Evolutionary conservation across 2,888 invertebrate species (phyloP).

Genomic region (Phengaris alcon): DNA sequence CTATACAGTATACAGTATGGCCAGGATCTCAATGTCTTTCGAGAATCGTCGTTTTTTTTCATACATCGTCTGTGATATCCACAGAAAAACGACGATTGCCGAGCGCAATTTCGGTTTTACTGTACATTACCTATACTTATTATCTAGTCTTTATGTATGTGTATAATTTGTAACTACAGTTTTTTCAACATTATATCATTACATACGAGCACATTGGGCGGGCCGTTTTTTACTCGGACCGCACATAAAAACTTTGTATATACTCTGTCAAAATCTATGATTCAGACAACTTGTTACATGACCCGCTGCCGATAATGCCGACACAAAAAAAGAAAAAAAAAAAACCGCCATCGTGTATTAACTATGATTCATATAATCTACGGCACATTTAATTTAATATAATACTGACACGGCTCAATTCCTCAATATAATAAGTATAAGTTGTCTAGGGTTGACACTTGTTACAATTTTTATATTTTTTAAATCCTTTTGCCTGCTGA

Average conservation of each 20-base stretch:
- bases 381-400: conserved; percentile 36
- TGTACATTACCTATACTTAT: too few species aligned
- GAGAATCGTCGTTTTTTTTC: too few species aligned
- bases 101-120: too few species aligned
- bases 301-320: conserved; percentile 24
- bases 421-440: conserved; percentile 36
- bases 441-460: conserved; percentile 25
- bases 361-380: conserved; percentile 31
- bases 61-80: too few species aligned
- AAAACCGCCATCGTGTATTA: conserved; percentile 23
- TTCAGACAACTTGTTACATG: conserved; percentile 25
- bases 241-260: conserved; percentile 12
- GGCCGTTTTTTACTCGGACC: neutral
- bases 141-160: too few species aligned
- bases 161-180: too few species aligned
- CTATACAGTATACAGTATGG: too few species aligned
- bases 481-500: neutral
- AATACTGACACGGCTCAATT: conserved; percentile 36
- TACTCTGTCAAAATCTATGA: conserved; percentile 14
- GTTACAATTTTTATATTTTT: neutral
- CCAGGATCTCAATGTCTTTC: too few species aligned
- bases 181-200: too few species aligned
- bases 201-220: neutral
- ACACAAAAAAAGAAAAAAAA: conserved; percentile 21
- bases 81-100: too few species aligned